Conservation (phyloP, 2,888 invertebrate genomes). For the Patella ulyssiponensis region DNA sequence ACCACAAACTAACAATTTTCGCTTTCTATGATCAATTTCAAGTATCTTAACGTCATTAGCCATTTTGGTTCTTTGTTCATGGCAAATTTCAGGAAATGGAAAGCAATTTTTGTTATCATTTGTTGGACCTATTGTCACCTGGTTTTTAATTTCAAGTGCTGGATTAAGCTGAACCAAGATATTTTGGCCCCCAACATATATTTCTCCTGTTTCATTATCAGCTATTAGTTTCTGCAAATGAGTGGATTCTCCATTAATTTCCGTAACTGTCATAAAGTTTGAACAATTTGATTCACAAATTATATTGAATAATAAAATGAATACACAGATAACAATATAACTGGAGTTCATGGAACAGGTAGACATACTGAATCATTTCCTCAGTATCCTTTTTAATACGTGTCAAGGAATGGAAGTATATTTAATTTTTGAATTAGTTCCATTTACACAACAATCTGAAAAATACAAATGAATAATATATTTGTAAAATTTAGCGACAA, state of each 20-base stretch:
- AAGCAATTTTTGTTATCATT: conserved; percentile 27
- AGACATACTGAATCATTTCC: too few species aligned
- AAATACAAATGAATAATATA: too few species aligned
- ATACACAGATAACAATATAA: too few species aligned
- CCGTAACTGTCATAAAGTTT: conserved; percentile 7
- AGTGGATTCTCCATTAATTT: neutral
- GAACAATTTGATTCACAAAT: too few species aligned
- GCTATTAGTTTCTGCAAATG: conserved; percentile 22
- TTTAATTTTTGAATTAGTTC: too few species aligned
- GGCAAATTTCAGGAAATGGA: conserved; percentile 15
- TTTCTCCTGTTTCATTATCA: conserved; percentile 18
- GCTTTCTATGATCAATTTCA: conserved; percentile 36
- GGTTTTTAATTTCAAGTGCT: conserved; percentile 23
- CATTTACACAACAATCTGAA: too few species aligned
- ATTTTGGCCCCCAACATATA: conserved; percentile 51
- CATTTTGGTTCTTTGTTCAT: conserved; percentile 8
- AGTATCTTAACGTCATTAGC: conserved; percentile 47
- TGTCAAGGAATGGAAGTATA: too few species aligned
- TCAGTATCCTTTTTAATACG: too few species aligned
- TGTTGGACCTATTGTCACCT: conserved; percentile 25
- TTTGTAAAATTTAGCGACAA: too few species aligned
- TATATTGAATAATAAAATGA: too few species aligned
- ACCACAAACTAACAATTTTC: conserved; percentile 47
- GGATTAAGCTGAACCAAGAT: conserved; percentile 41
- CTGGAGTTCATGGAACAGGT: too few species aligned